These are phyloP conservation scores for Capromys pilorides DNA, from an alignment of 2,797 vertebrate genomes.

Conservation along the genomic window DNA sequence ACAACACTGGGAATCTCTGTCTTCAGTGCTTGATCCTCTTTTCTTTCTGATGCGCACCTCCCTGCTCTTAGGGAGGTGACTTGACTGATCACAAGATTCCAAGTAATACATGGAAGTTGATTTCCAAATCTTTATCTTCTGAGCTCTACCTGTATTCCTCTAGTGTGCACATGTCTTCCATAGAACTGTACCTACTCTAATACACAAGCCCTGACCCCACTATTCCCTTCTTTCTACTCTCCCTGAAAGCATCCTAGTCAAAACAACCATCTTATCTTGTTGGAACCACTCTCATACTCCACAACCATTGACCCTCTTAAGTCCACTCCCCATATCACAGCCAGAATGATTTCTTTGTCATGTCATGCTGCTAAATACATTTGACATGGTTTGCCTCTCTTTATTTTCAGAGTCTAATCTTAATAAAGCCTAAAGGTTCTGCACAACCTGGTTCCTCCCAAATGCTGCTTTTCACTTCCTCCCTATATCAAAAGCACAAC, in stretches of 20 bases:
- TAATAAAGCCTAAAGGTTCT: not conserved
- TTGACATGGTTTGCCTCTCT: not conserved
- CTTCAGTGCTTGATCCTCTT: not conserved
- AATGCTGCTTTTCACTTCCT: not conserved
- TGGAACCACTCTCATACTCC: not conserved
- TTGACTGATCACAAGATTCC: not conserved
- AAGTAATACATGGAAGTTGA: not conserved
- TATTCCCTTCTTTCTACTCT: not conserved
- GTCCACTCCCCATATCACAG: not conserved
- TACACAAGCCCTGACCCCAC: not conserved
- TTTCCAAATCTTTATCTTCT: not conserved
- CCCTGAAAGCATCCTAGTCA: not conserved
- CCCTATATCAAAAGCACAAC: not conserved
- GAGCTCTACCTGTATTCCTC: not conserved
- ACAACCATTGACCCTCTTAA: not conserved
- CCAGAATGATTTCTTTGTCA: not conserved
- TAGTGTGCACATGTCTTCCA: not conserved
- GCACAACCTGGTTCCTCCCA: not conserved
- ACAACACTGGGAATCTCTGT: not conserved
- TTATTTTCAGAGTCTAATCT: constrained; percentile 23
- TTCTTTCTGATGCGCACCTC: not conserved
- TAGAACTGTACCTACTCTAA: not conserved
- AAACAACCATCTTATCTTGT: not conserved
- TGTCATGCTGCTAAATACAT: not conserved
- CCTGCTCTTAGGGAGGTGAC: not conserved